Evolutionary conservation across 2,888 invertebrate genomes (phyloP).

Genomic region (Listrodromus nycthemerus): DNA sequence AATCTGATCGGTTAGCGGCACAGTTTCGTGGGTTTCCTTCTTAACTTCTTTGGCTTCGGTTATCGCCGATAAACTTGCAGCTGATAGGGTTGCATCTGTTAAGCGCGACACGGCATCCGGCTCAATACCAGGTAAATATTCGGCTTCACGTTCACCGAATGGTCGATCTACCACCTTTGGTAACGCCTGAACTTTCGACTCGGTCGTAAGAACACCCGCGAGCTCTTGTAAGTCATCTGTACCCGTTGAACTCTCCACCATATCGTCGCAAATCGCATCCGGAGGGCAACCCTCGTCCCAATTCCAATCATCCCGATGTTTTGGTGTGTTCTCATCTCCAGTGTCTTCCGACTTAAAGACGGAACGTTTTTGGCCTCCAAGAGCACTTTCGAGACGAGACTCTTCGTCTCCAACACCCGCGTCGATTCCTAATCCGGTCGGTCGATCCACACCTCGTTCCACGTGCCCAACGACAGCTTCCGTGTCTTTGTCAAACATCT

Average conservation of each 20-base stretch:
- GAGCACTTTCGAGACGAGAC: not conserved
- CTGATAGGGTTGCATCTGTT: conserved; percentile 2
- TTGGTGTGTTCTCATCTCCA: conserved; percentile 2
- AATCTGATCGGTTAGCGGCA: conserved; percentile 39
- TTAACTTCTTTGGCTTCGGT: not conserved
- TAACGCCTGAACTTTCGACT: conserved; percentile 24
- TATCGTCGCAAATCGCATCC: conserved; percentile 69
- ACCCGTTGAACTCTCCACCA: conserved; percentile 54
- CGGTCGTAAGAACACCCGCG: conserved; percentile 12
- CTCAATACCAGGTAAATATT: conserved; percentile 16
- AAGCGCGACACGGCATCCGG: conserved; percentile 7
- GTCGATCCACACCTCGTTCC: conserved; percentile 46
- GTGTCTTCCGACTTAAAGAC: not conserved
- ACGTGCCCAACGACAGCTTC: conserved; percentile 36
- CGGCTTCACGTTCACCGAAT: conserved; percentile 5
- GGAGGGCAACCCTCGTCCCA: conserved; percentile 65
- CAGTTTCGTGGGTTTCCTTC: not conserved
- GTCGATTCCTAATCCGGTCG: conserved; percentile 43
- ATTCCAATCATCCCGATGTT: conserved; percentile 25
- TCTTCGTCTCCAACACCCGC: conserved; percentile 51
- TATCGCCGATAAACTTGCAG: not conserved
- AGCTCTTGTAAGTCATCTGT: conserved; percentile 23
- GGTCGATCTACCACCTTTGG: conserved; percentile 45
- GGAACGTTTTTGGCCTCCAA: not conserved
- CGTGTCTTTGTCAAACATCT: conserved; percentile 34